Percentiles rank a stretch among this genome's conserved stretches.
phyloP scores from a whole-genome alignment of 1,140 invertebrate species.

The Drosophila truncata region DNA sequence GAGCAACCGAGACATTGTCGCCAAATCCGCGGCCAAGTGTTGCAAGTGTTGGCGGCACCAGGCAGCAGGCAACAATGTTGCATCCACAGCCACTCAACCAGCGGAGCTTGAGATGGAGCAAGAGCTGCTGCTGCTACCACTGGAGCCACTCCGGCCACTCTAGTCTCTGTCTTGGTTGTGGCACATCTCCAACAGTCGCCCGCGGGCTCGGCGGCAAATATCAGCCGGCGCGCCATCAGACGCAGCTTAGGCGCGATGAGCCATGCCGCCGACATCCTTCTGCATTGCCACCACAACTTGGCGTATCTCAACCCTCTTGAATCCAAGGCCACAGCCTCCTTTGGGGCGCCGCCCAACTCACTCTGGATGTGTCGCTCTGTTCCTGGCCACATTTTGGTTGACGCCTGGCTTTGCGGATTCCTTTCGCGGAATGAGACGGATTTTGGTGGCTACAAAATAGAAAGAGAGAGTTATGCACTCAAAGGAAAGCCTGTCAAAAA shows the following conservation, averaged over 20 bases:
- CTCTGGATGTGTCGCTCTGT: conserved; percentile 45
- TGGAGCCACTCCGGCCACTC: conserved; percentile 47
- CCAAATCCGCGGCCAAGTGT: conserved; percentile 77
- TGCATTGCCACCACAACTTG: not conserved
- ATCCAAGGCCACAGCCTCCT: conserved; percentile 9
- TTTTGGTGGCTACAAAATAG: not conserved
- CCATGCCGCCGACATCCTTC: conserved; percentile 55
- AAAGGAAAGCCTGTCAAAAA: not conserved
- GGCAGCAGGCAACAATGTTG: conserved; percentile 61
- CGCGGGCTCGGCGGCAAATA: conserved; percentile 26
- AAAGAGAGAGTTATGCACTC: not conserved
- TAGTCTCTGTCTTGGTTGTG: conserved; percentile 8
- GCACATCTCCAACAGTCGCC: conserved; percentile 38
- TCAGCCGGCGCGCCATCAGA: conserved; percentile 57
- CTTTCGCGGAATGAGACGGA: conserved; percentile 16
- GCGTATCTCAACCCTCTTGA: conserved; percentile 5
- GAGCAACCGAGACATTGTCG: conserved; percentile 71
- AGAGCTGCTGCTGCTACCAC: conserved; percentile 9
- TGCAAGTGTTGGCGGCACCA: conserved; percentile 75
- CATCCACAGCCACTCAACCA: conserved; percentile 25
- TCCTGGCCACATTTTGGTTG: conserved; percentile 67
- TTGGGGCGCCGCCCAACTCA: conserved; percentile 8
- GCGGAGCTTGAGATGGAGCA: conserved; percentile 8
- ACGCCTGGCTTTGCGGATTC: conserved; percentile 53
- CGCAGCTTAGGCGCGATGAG: conserved; percentile 71